Evolutionary conservation across 2,113 vertebrate species (phyloP).

Genomic region (Corythornis cristatus): DNA sequence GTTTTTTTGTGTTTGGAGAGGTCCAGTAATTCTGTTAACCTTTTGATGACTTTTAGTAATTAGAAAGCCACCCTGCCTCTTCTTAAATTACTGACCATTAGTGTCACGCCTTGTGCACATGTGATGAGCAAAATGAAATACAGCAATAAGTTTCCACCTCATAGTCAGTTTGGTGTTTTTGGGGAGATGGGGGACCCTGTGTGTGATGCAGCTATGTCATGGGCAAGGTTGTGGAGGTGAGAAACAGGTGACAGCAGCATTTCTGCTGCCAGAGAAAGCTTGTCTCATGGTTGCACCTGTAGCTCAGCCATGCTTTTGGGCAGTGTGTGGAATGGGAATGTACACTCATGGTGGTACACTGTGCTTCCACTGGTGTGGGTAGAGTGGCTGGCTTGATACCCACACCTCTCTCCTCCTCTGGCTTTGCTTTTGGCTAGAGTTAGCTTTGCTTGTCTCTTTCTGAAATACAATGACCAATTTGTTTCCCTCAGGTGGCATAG

Average conservation of each 20-base stretch:
- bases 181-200: not conserved
- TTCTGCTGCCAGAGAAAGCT: not conserved
- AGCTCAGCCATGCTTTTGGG: not conserved
- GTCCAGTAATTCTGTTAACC: rapidly evolving
- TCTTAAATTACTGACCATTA: too few relatives aligned
- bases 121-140: not conserved
- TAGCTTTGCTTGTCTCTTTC: not conserved
- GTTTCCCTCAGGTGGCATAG: not conserved
- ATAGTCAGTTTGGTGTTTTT: not conserved
- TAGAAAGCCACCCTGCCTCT: not conserved
- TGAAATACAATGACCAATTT: not conserved
- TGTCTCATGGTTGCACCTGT: not conserved
- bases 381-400: not conserved
- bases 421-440: not conserved
- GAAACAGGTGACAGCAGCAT: not conserved
- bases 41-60: not conserved
- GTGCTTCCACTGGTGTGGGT: not conserved
- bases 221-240: not conserved
- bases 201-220: not conserved
- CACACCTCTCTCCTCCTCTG: not conserved
- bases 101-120: not conserved
- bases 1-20: not conserved
- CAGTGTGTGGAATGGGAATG: not conserved
- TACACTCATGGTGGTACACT: rapidly evolving
- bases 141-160: not conserved